Evolutionary conservation across 2,888 invertebrate genomes (phyloP).

Genomic region (Cotesia congregata): DNA sequence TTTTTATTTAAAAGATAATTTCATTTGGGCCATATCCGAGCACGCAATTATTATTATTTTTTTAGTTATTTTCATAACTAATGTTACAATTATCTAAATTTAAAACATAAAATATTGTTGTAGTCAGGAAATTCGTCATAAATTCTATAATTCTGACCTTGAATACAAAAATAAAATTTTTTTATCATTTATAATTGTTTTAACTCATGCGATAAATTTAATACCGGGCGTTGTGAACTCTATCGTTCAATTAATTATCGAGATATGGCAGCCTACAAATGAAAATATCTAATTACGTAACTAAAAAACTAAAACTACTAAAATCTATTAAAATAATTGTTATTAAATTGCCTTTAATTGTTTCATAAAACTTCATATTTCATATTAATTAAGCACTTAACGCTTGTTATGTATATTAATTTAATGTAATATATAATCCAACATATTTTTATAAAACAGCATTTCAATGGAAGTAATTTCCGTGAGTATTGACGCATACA

Average conservation of each 20-base stretch:
- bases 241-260: not conserved
- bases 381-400: constrained; percentile 36
- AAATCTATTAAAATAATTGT: not conserved
- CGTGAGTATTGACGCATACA: constrained; percentile 62
- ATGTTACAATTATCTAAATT: not conserved
- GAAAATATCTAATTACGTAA: not conserved
- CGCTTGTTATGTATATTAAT: constrained; percentile 5
- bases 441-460: constrained; percentile 64
- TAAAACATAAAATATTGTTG: not conserved
- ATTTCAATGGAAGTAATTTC: constrained; percentile 70
- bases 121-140: not conserved
- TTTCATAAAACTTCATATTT: constrained; percentile 12
- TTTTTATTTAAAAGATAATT: not conserved
- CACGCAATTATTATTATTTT: not conserved
- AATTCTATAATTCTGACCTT: not conserved
- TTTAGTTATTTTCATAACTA: too few relatives aligned
- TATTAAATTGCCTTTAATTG: not conserved
- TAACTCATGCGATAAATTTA: not conserved
- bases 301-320: not conserved
- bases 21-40: not conserved
- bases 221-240: not conserved
- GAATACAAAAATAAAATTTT: not conserved
- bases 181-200: constrained; percentile 15
- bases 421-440: not conserved
- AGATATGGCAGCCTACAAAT: not conserved